These are phyloP conservation scores for Sebastiscus tertius DNA, from an alignment of 2,797 vertebrate species.

Conservation along the genomic window DNA sequence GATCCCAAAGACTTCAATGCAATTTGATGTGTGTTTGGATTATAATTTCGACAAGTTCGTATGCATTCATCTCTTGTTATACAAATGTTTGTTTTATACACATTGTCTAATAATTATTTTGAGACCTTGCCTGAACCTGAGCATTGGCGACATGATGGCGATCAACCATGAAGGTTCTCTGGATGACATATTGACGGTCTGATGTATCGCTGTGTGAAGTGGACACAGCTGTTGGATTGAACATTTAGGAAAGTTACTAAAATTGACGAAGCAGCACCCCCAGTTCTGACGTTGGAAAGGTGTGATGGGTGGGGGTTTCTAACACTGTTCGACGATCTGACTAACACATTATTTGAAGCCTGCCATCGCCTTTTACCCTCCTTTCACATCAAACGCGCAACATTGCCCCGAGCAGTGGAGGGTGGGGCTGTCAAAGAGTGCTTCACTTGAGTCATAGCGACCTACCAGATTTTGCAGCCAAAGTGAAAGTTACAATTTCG, in stretches of 20 bases:
- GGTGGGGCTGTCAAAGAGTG: not conserved
- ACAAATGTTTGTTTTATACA: too few relatives aligned
- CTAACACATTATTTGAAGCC: not conserved
- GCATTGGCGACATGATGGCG: too few relatives aligned
- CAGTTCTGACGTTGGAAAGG: not conserved
- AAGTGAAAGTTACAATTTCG: not conserved
- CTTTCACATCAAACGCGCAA: not conserved
- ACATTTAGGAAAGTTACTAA: not conserved
- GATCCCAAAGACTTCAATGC: too few relatives aligned
- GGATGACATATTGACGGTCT: too few relatives aligned
- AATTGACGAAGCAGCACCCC: not conserved
- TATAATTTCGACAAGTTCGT: too few relatives aligned
- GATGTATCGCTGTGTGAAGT: not conserved
- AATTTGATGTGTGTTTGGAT: too few relatives aligned
- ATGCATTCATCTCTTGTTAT: too few relatives aligned
- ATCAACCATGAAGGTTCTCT: too few relatives aligned
- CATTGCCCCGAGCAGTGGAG: not conserved
- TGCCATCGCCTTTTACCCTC: not conserved
- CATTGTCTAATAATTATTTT: too few relatives aligned
- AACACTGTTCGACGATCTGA: not conserved
- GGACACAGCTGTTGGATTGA: not conserved
- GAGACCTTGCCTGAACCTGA: too few relatives aligned
- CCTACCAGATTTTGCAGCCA: not conserved
- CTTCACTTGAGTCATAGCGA: slow-evolving; percentile 1
- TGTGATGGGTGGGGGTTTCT: not conserved